These are phyloP conservation scores for Netelia melanura DNA, from an alignment of 2,888 invertebrate genomes.

Conservation along the genomic window DNA sequence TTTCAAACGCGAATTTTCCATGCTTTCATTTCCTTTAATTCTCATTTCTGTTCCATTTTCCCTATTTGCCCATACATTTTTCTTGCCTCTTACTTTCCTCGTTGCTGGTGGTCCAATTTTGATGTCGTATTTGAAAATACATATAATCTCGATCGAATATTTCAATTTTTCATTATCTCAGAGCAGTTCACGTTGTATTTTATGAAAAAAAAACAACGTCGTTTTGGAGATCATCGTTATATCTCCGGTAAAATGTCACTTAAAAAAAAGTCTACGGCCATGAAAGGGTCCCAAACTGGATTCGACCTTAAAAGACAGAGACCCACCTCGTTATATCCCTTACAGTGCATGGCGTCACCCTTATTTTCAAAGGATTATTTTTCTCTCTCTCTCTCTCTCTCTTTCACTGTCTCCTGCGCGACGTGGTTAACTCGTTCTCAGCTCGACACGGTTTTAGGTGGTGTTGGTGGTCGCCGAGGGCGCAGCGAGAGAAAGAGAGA, in stretches of 20 bases:
- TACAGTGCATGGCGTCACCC: constrained; percentile 60
- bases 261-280: constrained; percentile 17
- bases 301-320: constrained; percentile 34
- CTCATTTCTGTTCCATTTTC: neutral
- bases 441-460: constrained; percentile 28
- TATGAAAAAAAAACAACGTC: neutral
- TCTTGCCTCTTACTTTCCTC: constrained; percentile 16
- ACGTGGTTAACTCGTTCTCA: constrained; percentile 56
- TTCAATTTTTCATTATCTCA: constrained; percentile 6
- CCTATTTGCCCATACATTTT: constrained; percentile 30
- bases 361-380: constrained; percentile 68
- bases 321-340: constrained; percentile 57
- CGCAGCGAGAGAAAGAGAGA: constrained; percentile 12
- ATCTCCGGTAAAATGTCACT: constrained; percentile 40
- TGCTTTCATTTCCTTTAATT: neutral
- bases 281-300: constrained; percentile 26
- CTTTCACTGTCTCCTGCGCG: constrained; percentile 30
- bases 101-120: constrained; percentile 50
- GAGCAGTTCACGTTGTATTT: neutral
- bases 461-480: constrained; percentile 64
- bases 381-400: neutral
- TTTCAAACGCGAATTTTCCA: constrained; percentile 51
- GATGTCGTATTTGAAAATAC: neutral
- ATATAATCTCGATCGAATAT: neutral
- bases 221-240: neutral